A percentile compares a stretch with the other conserved stretches of the same genome.
These are phyloP conservation scores for Athalia cordata DNA, from an alignment of 2,888 invertebrate genomes.

Conservation along the genomic window DNA sequence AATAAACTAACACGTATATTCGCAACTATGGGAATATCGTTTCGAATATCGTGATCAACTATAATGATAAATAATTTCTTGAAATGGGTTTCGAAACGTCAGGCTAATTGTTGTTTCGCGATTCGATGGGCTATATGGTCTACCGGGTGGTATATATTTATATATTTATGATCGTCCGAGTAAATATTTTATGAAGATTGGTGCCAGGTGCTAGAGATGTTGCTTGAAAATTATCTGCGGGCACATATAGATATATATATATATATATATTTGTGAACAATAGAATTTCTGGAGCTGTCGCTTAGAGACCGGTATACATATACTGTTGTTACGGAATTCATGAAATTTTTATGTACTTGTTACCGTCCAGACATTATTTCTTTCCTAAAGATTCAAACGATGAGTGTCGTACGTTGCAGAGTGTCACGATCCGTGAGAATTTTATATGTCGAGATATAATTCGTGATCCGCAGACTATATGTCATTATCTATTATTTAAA, in stretches of 20 bases:
- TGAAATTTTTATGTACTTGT: conserved; percentile 33
- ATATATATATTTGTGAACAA: no score
- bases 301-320: background rate
- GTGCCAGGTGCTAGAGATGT: conserved; percentile 28
- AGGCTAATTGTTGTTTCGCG: conserved; percentile 36
- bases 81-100: conserved; percentile 3
- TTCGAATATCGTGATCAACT: no score
- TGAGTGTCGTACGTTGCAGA: conserved; percentile 1
- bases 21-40: no score
- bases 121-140: background rate
- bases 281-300: background rate
- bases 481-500: background rate
- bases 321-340: background rate
- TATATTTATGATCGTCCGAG: conserved; percentile 12
- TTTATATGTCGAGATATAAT: no score
- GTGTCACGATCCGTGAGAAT: conserved; percentile 9
- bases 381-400: background rate
- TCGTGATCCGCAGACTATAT: conserved; percentile 1
- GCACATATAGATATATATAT: no score
- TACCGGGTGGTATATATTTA: background rate
- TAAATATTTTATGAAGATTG: conserved; percentile 39
- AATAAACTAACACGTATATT: no score
- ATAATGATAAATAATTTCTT: conserved; percentile 18
- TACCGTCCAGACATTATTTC: background rate
- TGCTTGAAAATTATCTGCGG: background rate